Evolutionary conservation across 2,113 vertebrate species (phyloP).

Genomic region (Panthera uncia): DNA sequence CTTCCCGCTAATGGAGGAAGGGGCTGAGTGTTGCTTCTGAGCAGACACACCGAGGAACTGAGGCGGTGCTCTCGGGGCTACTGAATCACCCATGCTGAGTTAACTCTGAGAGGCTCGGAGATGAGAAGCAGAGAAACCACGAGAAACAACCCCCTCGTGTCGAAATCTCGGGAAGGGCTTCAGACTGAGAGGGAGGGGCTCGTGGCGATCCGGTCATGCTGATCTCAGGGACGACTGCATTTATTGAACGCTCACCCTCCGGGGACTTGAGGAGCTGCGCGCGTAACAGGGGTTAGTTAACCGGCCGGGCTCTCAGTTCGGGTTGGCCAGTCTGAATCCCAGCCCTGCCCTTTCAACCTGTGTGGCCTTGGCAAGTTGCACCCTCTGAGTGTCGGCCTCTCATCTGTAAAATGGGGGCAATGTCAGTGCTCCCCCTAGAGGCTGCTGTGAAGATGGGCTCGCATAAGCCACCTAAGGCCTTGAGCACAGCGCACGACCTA

Average conservation of each 20-base stretch:
- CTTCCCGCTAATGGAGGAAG: not conserved
- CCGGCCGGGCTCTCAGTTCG: not conserved
- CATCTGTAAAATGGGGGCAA: not conserved
- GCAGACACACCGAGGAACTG: not conserved
- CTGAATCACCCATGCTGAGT: not conserved
- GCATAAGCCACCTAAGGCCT: rapidly evolving
- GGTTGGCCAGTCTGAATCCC: not conserved
- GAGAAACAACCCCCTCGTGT: not conserved
- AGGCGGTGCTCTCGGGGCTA: not conserved
- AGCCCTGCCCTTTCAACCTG: not conserved
- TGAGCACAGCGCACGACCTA: rapidly evolving
- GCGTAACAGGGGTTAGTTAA: rapidly evolving
- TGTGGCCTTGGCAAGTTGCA: not conserved
- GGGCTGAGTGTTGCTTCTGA: not conserved
- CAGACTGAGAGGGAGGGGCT: not conserved
- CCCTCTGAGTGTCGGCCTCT: not conserved
- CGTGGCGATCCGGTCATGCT: not conserved
- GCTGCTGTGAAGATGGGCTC: rapidly evolving
- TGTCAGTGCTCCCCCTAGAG: not conserved
- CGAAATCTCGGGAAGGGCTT: not conserved
- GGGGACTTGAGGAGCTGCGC: not conserved
- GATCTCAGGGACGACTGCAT: not conserved
- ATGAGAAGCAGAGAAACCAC: not conserved
- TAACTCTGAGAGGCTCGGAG: not conserved
- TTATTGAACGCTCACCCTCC: rapidly evolving